Evolutionary conservation across 2,797 vertebrate genomes (phyloP), one percentile per base, ranked within the genome.

Genomic region (Parambassis ranga): DNA sequence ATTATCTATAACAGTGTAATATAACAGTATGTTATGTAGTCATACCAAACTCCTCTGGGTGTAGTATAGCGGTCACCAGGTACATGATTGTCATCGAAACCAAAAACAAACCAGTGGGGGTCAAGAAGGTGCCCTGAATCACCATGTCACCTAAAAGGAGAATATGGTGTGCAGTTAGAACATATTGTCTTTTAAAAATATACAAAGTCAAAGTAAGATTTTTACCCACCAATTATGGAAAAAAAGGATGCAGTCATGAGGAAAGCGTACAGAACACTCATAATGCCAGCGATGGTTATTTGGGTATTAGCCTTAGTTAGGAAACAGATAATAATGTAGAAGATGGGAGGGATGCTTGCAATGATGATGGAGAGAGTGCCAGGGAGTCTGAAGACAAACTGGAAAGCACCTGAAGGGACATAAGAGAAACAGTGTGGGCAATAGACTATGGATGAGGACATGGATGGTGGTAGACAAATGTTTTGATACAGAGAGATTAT

Each of bases 191-290:
- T n/a, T 3, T 59, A 20, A 23, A 22, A 61, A 18, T 14, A n/a
- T 1, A 16, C 15, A 1, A 32, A 30, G 9, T 33, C 9, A 52
- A 18, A 46, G 31, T 26, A 16, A 30, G 10, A 15, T 32, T 32
- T n/a, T 30, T 35, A 72, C 86, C 43, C 65, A 93, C 93, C 92
- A 9, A 94, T 91, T 59, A 94, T 94, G 19, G 91, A 89, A 56
- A 94, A 91, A 6, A 94, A 77, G 18, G 93, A 92, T 9, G 92
- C 92, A 0, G 90, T 93, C 93, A 94, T 94, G 30, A 94, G 88
- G 73, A 94, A 94, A 0, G 92, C 93, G 4, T 94, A 94, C 1
- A 94, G 28, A 26, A 94, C 65, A 30, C 92, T 94, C 79, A 94
- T 81, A 22, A 94, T 76, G 26, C 42, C 90, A 24, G 91, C 93